Base-by-base conservation (phyloP, 2,888 invertebrate species). In the Rhagium mordax region DNA sequence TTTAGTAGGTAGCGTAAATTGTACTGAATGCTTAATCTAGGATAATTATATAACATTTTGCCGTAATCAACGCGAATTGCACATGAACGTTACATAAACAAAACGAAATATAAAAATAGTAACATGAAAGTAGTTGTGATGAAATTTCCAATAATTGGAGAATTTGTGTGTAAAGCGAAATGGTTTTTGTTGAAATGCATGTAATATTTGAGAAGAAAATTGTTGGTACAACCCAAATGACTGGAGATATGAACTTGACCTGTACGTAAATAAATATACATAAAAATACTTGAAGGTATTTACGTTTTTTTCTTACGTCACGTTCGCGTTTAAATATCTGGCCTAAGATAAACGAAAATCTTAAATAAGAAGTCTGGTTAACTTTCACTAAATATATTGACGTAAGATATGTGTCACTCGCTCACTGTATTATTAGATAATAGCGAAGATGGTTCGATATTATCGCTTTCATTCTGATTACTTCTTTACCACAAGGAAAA, bases 341-440 rank as follows among this genome's bases (percentile, higher is more conserved):
- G 7, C 15, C 51, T 64, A 48, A 65, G 65, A 33, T 65, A 65
- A 65, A 51, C 29, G 33, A 65, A 33, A 53, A 53, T 53, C n/a
- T 29, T 65, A 65, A 65, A 41, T 18, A 33, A 53, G 53, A 27
- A 53, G 59, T 16, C 29, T 29, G 51, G 64, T 7, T 65, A 24
- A 53, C 65, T 65, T 65, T 65, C 65, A 29, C 65, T 64, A 51
- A 51, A 65, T 65, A 33, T 65, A 53, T 65, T 65, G 53, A 53
- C 51, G 65, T 29, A 29, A 16, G n/a, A n/a, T n/a, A 65, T 18
- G 33, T 53, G 21, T 65, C 53, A 27, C 16, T 29, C 10, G 21
- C 27, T 60, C n/a, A 55, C 55, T 41, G 49, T 21, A 16, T 7
- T 16, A 51, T 65, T 51, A 33, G 48, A 48, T 41, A 51, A 64